Base-by-base conservation (phyloP, 2,797 vertebrate species). In the Lateolabrax maculatus region DNA sequence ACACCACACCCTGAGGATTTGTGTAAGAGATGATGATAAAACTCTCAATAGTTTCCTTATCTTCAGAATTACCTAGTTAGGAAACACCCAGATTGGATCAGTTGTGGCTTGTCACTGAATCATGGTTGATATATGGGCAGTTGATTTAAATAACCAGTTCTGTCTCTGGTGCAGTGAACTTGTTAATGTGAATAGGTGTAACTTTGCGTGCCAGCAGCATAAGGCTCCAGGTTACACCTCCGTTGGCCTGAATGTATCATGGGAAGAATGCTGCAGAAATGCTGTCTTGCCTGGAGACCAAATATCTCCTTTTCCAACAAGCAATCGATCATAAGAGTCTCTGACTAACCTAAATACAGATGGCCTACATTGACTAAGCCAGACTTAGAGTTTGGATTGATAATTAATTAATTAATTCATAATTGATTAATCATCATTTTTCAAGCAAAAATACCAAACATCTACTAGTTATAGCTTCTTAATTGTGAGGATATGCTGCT, bases 181-280 rank as follows among this genome's bases (percentile, higher is more conserved):
- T 65, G 56, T 49, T 43, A 27, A 63, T 46, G n/a, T 29, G 23
- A 46, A 36, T 10, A 12, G 6, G 36, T 60, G 18, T 27, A 55
- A 9, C 9, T 70, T 61, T 69, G 27, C 13, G 3, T 36, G 34
- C 55, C 6, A 76, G 29, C 43, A 77, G 58, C 25, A 23, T 66
- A 36, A 19, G 31, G 19, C 52, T 66, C 3, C 27, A 34, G 41
- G 44, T 75, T 61, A 43, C 34, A 1, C 4, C 37, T 74, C 12
- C 69, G 23, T 53, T 10, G 15, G 15, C 49, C 11, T 23, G 34
- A 43, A 6, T 61, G 19, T 49, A 23, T 71, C 31, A 39, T 3
- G 15, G 52, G n/a, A 79, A 61, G 84, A 79, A 89, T 87, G 81
- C 69, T 74, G 74, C 60, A 84, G 77, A 21, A 60, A 84, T 80